Evolutionary conservation across 2,888 invertebrate genomes (phyloP), one percentile per base, ranked within the genome.

Genomic region (Macaria liturata): DNA sequence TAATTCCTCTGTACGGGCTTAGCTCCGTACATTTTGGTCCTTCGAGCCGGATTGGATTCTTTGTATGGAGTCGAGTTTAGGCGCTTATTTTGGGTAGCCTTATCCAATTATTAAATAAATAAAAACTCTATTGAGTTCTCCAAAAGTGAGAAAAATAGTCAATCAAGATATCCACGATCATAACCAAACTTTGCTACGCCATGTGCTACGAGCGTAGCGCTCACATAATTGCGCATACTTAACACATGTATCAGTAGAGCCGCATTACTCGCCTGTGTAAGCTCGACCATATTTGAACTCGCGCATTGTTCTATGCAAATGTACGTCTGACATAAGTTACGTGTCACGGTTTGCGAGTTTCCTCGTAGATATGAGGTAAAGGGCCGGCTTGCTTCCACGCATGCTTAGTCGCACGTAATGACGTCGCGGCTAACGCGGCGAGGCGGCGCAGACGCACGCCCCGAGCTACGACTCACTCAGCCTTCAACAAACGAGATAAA

Each of bases 401-500:
- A 75, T 74, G 75, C 73, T 72, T 68, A 70, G 70, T 57, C 64
- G 71, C 34, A 53, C 63, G 64, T 57, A 68, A 67, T 56, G 49
- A 46, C 49, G 64, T 54, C 72, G 75, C 77, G 70, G 73, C 74
- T 75, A 76, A 76, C 70, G 67, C 71, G 71, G 63, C 71, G 67
- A 70, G 57, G 51, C 65, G 59, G 74, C 67, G 58, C 65, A 66
- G 63, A 68, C 70, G 72, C 77, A 74, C 76, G 75, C 71, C 57
- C 62, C 63, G 58, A 63, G 57, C 61, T 66, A 59, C 67, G 8
- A 42, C 9, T 42, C 8, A 42, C 63, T 72, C 72, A 69, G 75
- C 75, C 48, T 83, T 84, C 81, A 80, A 69, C 76, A 80, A 82
- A 83, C 74, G 75, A 64, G 75, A 68, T 72, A 75, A 76, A 80